Evolutionary conservation across 2,888 invertebrate species (phyloP).

Genomic region (Gari tellinella): DNA sequence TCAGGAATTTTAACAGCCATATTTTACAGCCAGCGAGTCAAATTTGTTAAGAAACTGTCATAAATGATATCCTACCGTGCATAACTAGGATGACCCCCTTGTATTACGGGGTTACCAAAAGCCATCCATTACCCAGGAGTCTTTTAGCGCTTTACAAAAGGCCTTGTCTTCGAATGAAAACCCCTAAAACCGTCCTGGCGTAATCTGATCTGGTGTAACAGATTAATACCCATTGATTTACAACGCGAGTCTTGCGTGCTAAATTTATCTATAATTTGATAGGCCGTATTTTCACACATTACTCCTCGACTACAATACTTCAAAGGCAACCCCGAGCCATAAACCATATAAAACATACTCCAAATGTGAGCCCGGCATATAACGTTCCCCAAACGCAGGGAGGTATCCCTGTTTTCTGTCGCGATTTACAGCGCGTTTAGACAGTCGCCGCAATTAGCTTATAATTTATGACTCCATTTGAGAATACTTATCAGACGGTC

Average conservation of each 20-base stretch:
- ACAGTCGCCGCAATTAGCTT: constrained; percentile 36
- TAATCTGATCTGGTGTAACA: constrained; percentile 26
- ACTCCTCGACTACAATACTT: constrained; percentile 39
- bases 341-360: constrained; percentile 41
- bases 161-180: no score
- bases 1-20: no score
- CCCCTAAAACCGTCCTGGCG: background rate
- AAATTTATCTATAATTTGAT: constrained; percentile 46
- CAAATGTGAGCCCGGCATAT: constrained; percentile 26
- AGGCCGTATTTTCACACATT: constrained; percentile 51
- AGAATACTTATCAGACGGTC: constrained; percentile 27
- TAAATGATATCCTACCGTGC: no score
- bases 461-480: constrained; percentile 41
- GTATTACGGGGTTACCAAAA: no score
- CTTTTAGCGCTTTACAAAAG: no score
- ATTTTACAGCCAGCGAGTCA: no score
- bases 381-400: constrained; percentile 29
- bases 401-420: constrained; percentile 29
- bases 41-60: no score
- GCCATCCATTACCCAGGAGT: no score
- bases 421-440: constrained; percentile 39
- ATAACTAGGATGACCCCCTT: no score
- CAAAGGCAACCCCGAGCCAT: constrained; percentile 39
- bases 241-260: constrained; percentile 38
- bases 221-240: constrained; percentile 46